Evolutionary conservation across 2,113 vertebrate genomes (phyloP).

Genomic region (Prochilodus magdalenae): DNA sequence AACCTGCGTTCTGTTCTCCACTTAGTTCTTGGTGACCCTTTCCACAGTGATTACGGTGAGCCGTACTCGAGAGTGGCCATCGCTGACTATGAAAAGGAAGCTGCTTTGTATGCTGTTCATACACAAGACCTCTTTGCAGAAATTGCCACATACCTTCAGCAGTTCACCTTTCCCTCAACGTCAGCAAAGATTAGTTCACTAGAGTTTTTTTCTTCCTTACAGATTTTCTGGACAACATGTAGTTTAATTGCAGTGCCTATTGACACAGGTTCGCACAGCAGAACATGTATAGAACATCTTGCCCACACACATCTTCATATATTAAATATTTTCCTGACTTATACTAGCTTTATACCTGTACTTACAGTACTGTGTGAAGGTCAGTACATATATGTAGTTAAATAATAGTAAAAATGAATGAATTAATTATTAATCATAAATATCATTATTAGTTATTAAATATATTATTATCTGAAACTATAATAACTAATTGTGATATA

Average conservation of each 20-base stretch:
- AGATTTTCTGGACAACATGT: background rate
- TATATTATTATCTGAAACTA: too few relatives aligned
- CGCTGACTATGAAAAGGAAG: slow-evolving; percentile 5
- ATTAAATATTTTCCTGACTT: background rate
- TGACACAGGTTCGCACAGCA: too few relatives aligned
- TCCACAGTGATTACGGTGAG: slow-evolving; percentile 14
- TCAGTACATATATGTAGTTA: too few relatives aligned
- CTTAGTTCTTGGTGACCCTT: slow-evolving; percentile 23
- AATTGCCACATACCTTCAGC: background rate
- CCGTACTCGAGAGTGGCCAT: slow-evolving; percentile 5
- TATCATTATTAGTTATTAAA: too few relatives aligned
- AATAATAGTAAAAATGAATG: too few relatives aligned
- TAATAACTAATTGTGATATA: too few relatives aligned
- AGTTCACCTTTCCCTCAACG: background rate
- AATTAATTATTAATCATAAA: too few relatives aligned
- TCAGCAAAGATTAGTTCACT: background rate
- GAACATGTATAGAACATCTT: too few relatives aligned
- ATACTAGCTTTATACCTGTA: background rate
- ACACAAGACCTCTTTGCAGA: background rate
- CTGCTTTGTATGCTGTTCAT: background rate
- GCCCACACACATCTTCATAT: background rate
- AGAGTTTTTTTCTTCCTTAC: background rate
- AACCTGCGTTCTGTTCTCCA: background rate
- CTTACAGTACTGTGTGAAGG: too few relatives aligned
- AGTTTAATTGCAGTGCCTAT: background rate